These are phyloP conservation scores for Hyles lineata DNA, from an alignment of 2,888 invertebrate species.

Conservation along the genomic window DNA sequence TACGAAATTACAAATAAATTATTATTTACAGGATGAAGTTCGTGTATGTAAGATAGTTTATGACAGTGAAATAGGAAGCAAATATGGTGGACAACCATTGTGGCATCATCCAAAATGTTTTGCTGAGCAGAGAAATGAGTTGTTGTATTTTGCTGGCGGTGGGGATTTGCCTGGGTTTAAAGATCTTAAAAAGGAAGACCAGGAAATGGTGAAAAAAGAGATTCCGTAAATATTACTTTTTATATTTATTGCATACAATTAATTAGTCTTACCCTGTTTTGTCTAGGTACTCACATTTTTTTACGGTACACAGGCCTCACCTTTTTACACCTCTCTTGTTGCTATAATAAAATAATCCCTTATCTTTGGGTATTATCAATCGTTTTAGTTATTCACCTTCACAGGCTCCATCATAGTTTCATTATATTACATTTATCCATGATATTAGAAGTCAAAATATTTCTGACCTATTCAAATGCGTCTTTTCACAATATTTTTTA, in stretches of 20 bases:
- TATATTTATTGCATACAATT: background rate
- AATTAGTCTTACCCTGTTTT: background rate
- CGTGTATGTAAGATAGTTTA: conserved; percentile 94
- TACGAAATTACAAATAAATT: background rate
- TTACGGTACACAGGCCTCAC: too few relatives aligned
- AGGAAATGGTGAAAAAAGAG: conserved; percentile 85
- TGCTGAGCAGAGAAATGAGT: conserved; percentile 87
- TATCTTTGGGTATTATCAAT: too few relatives aligned
- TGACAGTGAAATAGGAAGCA: conserved; percentile 91
- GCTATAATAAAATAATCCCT: too few relatives aligned
- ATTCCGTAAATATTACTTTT: conserved; percentile 84
- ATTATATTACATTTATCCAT: too few relatives aligned
- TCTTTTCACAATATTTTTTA: too few relatives aligned
- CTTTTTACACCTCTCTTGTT: too few relatives aligned
- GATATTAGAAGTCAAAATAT: too few relatives aligned
- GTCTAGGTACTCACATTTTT: too few relatives aligned
- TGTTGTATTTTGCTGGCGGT: conserved; percentile 90
- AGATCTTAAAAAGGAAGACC: conserved; percentile 88
- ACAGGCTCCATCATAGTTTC: too few relatives aligned
- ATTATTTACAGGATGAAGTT: conserved; percentile 85
- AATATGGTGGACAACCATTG: conserved; percentile 92
- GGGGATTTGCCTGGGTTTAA: conserved; percentile 91
- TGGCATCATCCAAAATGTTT: conserved; percentile 98
- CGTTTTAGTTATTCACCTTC: too few relatives aligned
- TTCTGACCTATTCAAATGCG: too few relatives aligned